phyloP scores from a whole-genome alignment of 2,113 vertebrate species.

The Origma solitaria region DNA sequence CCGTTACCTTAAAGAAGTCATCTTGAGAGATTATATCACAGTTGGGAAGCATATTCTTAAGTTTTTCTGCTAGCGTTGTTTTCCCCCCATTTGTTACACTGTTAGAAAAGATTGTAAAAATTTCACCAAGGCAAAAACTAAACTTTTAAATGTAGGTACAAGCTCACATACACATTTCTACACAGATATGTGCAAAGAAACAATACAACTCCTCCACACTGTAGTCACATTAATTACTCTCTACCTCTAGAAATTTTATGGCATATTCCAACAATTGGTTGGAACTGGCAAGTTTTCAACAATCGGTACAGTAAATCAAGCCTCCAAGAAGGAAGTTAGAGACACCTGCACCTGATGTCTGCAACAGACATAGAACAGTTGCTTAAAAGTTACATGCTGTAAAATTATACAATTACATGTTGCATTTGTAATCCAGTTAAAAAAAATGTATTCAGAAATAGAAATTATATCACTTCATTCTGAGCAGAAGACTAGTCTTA shows the following conservation, averaged over 20 bases:
- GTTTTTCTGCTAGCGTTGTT: slow-evolving; percentile 81
- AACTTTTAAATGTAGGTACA: not conserved
- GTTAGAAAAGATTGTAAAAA: not conserved
- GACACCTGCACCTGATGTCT: not conserved
- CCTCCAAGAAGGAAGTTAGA: not conserved
- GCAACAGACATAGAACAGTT: not conserved
- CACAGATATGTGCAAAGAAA: not conserved
- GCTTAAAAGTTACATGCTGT: not conserved
- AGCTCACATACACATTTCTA: not conserved
- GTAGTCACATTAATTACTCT: not conserved
- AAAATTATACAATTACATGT: not conserved
- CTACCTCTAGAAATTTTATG: not conserved
- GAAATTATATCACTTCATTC: not conserved
- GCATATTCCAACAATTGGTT: not conserved
- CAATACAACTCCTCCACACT: not conserved
- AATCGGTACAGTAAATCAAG: not conserved
- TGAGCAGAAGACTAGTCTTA: not conserved
- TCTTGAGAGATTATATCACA: slow-evolving; percentile 88
- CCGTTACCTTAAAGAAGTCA: slow-evolving; percentile 89
- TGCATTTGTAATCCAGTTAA: not conserved
- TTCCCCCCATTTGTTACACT: slow-evolving; percentile 96
- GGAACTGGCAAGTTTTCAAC: not conserved
- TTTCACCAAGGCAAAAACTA: not conserved
- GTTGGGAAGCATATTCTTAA: slow-evolving; percentile 79
- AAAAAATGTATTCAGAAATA: not conserved